Conservation (phyloP, 2,888 invertebrate genomes). For the Meloe dianella region DNA sequence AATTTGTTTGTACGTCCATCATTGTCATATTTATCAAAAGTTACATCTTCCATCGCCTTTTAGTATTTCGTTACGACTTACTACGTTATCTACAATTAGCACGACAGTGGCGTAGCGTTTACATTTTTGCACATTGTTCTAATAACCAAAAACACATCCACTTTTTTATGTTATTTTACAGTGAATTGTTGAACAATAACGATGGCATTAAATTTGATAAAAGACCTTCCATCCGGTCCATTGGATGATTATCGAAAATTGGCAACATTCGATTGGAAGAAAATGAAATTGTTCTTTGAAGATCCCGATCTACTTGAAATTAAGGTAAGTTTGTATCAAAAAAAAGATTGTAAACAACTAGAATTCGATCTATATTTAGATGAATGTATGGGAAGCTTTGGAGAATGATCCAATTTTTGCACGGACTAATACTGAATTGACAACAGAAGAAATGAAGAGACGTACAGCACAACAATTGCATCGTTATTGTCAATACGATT, state of each 20-base stretch:
- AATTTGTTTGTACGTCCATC: neutral
- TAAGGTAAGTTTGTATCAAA: slow-evolving; percentile 66
- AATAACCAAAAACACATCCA: too few species aligned
- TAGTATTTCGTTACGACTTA: too few species aligned
- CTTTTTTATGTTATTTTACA: neutral
- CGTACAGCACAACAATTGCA: slow-evolving; percentile 72
- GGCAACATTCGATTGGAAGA: slow-evolving; percentile 87
- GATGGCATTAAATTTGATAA: slow-evolving; percentile 67
- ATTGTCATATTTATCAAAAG: neutral
- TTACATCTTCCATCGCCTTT: neutral
- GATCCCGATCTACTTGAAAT: slow-evolving; percentile 73
- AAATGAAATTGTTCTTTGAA: slow-evolving; percentile 79
- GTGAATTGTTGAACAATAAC: neutral
- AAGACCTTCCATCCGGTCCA: slow-evolving; percentile 76
- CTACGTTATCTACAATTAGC: too few species aligned
- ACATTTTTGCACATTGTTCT: too few species aligned
- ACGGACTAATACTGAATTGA: slow-evolving; percentile 65
- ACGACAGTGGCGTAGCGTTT: too few species aligned
- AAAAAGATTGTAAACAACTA: neutral
- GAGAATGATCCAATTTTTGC: slow-evolving; percentile 82
- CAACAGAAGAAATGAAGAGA: slow-evolving; percentile 76
- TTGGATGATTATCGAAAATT: slow-evolving; percentile 78
- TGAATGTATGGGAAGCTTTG: slow-evolving; percentile 78
- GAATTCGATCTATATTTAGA: slow-evolving; percentile 60
- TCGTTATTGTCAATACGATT: slow-evolving; percentile 69